Percentiles rank a stretch among this genome's conserved stretches.
phyloP scores from a whole-genome alignment of 2,888 invertebrate genomes.

The Epinotia ramella region DNA sequence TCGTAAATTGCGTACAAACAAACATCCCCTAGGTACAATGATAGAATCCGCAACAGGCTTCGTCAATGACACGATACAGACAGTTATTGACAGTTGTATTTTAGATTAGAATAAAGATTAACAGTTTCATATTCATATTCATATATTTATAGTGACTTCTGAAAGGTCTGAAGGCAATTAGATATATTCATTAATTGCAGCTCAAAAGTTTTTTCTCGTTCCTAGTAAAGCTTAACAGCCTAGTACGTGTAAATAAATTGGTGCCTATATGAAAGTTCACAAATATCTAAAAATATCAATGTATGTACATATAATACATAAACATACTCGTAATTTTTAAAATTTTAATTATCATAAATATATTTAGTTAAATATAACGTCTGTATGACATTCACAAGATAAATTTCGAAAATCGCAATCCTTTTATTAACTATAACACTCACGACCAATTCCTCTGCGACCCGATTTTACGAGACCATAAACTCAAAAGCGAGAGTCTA shows the following conservation, averaged over 20 bases:
- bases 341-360: no score
- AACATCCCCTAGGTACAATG: no score
- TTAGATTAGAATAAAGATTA: background rate
- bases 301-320: no score
- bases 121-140: no score
- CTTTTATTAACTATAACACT: constrained; percentile 10
- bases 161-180: no score
- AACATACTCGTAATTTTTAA: no score
- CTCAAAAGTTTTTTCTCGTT: background rate
- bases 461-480: constrained; percentile 48
- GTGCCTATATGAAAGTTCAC: background rate
- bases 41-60: no score
- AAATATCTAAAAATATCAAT: background rate
- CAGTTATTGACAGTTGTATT: no score
- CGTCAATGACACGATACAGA: no score
- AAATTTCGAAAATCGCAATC: constrained; percentile 10
- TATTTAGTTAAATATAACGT: background rate
- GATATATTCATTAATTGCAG: no score
- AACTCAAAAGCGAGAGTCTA: constrained; percentile 70
- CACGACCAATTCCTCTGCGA: background rate
- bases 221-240: background rate
- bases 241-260: background rate
- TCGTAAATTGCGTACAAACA: no score
- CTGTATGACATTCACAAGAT: background rate
- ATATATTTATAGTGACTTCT: no score